phyloP scores from a whole-genome alignment of 2,888 invertebrate species.

The Theretra japonica region DNA sequence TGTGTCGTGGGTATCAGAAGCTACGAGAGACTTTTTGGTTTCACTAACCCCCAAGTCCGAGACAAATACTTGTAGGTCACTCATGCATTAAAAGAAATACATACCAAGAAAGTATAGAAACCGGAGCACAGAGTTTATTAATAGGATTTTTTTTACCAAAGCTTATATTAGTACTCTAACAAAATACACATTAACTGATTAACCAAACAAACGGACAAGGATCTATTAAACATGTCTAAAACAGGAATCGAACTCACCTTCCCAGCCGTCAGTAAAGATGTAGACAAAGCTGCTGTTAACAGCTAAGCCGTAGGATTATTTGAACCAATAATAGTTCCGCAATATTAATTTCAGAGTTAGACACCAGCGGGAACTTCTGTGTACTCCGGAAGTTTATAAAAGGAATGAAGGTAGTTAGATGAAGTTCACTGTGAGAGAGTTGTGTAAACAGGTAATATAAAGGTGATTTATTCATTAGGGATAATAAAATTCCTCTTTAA shows the following conservation, averaged over 20 bases:
- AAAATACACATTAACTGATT: background rate
- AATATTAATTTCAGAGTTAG: constrained; percentile 6
- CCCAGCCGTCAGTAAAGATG: background rate
- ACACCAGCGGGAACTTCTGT: background rate
- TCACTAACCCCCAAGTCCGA: no score
- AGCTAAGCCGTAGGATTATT: background rate
- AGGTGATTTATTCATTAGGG: no score
- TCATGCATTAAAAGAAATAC: no score
- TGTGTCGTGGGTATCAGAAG: no score
- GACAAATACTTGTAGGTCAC: no score
- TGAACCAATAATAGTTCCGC: background rate
- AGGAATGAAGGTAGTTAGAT: background rate
- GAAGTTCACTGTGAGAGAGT: background rate
- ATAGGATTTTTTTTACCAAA: no score
- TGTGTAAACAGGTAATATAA: no score
- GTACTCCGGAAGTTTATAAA: background rate
- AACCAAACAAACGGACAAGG: background rate
- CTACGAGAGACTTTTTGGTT: no score
- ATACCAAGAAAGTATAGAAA: no score
- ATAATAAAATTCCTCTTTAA: no score
- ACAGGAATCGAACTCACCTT: background rate
- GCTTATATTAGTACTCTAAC: no score
- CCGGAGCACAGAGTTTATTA: no score
- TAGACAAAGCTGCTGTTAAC: constrained; percentile 11
- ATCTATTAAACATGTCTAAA: background rate